Conservation (phyloP, 2,888 invertebrate genomes). For the Vannuccia rotundouncinata region DNA sequence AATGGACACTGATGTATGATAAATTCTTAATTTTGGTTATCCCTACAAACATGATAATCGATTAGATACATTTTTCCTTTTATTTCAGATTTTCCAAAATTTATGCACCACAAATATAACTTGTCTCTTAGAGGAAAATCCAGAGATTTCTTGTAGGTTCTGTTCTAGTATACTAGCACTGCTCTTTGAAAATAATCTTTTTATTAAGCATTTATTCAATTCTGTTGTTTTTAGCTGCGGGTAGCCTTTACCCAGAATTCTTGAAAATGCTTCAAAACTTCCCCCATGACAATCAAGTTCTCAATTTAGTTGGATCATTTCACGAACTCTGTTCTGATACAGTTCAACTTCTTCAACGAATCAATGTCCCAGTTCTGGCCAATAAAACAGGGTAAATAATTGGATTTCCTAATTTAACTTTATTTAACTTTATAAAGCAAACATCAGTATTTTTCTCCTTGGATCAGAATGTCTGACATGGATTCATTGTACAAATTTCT, state of each 20-base stretch:
- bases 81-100: background rate
- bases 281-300: slow-evolving; percentile 13
- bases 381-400: slow-evolving; percentile 17
- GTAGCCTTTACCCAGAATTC: slow-evolving; percentile 10
- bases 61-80: background rate
- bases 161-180: background rate
- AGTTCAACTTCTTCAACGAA: background rate
- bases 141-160: background rate
- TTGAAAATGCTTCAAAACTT: background rate
- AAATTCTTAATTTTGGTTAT: background rate
- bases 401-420: too few relatives aligned
- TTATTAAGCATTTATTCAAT: background rate
- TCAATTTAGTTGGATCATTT: background rate
- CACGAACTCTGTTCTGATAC: background rate
- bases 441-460: too few relatives aligned
- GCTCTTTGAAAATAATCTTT: background rate
- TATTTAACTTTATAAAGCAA: too few relatives aligned
- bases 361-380: slow-evolving; percentile 1
- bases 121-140: background rate
- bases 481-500: background rate
- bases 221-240: background rate
- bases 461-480: slow-evolving; percentile 10
- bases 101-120: slow-evolving; percentile 13
- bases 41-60: background rate
- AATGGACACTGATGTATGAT: background rate